Conservation (phyloP, 2,797 vertebrate species). For the Anabas testudineus region DNA sequence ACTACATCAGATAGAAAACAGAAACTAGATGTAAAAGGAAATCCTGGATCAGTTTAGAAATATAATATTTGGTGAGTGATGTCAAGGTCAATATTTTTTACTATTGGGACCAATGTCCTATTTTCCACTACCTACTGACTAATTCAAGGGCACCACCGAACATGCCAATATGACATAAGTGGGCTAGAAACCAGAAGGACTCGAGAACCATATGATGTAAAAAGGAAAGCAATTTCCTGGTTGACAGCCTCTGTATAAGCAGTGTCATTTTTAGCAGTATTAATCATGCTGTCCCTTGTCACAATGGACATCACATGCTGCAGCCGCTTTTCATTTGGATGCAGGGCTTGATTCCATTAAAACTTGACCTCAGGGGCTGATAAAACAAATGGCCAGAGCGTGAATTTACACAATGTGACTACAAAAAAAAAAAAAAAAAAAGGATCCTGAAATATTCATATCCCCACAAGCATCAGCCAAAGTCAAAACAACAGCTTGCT, state of each 20-base stretch:
- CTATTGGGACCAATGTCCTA: constrained; percentile 9
- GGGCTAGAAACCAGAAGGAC: constrained; percentile 24
- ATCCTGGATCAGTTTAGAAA: constrained; percentile 5
- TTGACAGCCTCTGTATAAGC: constrained; percentile 42
- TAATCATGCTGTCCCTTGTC: constrained; percentile 49
- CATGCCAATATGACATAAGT: constrained; percentile 44
- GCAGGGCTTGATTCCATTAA: constrained; percentile 29
- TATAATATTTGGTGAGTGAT: neutral
- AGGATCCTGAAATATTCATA: constrained; percentile 81
- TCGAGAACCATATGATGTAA: constrained; percentile 1
- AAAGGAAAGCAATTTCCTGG: constrained; percentile 70
- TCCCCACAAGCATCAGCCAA: constrained; percentile 60
- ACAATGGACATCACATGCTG: constrained; percentile 48
- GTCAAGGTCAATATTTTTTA: constrained; percentile 23
- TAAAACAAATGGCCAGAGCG: constrained; percentile 61
- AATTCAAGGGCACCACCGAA: constrained; percentile 60
- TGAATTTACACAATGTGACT: constrained; percentile 65
- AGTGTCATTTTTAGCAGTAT: constrained; percentile 60
- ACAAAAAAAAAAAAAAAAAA: constrained; percentile 59
- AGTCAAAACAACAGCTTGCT: constrained; percentile 81
- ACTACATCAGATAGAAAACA: neutral
- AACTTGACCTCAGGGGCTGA: constrained; percentile 45
- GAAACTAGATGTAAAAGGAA: neutral
- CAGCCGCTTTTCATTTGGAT: constrained; percentile 45
- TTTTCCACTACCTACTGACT: constrained; percentile 45